Percentiles rank a stretch among this genome's conserved stretches.
These are phyloP conservation scores for Musca vetustissima DNA, from an alignment of 1,140 invertebrate genomes.

Conservation along the genomic window DNA sequence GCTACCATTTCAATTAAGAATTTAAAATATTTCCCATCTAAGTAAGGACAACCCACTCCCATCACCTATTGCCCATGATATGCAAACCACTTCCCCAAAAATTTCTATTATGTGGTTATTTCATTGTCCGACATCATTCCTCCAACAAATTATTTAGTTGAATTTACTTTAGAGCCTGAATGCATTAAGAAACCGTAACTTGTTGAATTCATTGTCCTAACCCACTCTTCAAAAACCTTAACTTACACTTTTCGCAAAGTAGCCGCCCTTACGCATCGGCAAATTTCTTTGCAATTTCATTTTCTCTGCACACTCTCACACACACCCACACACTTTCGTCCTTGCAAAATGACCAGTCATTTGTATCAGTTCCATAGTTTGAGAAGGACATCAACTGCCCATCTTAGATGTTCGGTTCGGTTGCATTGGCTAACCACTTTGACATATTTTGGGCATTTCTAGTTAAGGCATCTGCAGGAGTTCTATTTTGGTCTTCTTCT, in stretches of 20 bases:
- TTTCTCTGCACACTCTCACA: not conserved
- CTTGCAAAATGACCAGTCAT: not conserved
- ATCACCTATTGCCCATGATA: not conserved
- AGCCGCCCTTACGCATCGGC: not conserved
- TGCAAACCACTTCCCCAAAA: not conserved
- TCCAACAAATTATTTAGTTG: too few species aligned
- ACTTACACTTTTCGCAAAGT: not conserved
- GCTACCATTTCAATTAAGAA: conserved; percentile 18
- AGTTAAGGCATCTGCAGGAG: conserved; percentile 8
- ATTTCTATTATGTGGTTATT: not conserved
- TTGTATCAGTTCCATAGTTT: not conserved
- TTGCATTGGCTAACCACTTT: conserved; percentile 22
- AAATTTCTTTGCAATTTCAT: not conserved
- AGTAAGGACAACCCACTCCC: too few species aligned
- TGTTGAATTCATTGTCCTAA: conserved; percentile 11
- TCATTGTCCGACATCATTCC: too few species aligned
- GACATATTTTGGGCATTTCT: conserved; percentile 24
- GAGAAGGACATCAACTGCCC: conserved; percentile 4
- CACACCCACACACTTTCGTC: too few species aligned
- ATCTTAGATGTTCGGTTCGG: not conserved
- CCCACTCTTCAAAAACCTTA: not conserved
- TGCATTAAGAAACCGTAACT: conserved; percentile 16
- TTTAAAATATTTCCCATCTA: not conserved
- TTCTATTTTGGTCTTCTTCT: too few species aligned
- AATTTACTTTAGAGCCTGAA: conserved; percentile 7